Evolutionary conservation across 1,140 invertebrate species (phyloP).

Genomic region (Ooceraea biroi): DNA sequence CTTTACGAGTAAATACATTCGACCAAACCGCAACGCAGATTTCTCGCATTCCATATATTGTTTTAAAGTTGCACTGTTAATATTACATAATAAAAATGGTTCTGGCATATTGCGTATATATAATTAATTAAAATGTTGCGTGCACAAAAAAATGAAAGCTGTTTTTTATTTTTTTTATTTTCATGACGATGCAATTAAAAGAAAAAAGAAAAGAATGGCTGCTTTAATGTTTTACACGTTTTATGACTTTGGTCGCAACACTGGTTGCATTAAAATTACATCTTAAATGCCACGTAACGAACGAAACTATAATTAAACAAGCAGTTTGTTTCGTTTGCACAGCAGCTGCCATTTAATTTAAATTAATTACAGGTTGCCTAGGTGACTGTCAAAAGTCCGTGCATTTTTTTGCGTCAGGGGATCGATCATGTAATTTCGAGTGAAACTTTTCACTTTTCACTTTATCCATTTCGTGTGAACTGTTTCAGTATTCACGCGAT

Average conservation of each 20-base stretch:
- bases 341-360: constrained; percentile 6
- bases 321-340: not conserved
- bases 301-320: not conserved
- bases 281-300: not conserved
- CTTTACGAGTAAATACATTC: not conserved
- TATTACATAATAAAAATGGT: not conserved
- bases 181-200: not conserved
- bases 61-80: not conserved
- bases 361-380: not conserved
- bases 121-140: not conserved
- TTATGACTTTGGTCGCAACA: not conserved
- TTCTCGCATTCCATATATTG: not conserved
- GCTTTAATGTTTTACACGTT: not conserved
- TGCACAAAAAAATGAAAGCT: not conserved
- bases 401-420: not conserved
- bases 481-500: too few relatives aligned
- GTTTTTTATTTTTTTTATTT: not conserved
- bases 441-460: too few relatives aligned
- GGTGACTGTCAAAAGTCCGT: not conserved
- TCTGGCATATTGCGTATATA: not conserved
- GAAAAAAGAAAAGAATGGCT: not conserved
- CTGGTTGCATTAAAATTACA: constrained; percentile 5
- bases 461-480: too few relatives aligned
- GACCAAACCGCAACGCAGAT: not conserved
- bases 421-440: too few relatives aligned